Percentiles rank a stretch among this genome's conserved stretches.
phyloP scores from a whole-genome alignment of 2,888 invertebrate species.

The Lasioglossum marginatum region DNA sequence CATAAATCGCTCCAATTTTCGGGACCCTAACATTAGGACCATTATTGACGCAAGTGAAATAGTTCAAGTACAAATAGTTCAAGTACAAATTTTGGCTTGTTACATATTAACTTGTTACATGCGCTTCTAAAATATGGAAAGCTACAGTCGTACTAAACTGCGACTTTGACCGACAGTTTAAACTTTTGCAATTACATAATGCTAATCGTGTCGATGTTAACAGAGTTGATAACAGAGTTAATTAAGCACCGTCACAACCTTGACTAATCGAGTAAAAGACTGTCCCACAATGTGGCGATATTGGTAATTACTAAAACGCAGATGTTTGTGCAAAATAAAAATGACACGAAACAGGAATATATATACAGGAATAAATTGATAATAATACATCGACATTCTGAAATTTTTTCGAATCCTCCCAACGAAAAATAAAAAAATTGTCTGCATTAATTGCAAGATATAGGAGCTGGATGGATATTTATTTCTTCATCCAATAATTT shows the following conservation, averaged over 20 bases:
- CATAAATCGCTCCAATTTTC: background rate
- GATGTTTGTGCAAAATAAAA: background rate
- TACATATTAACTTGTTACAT: background rate
- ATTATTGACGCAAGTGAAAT: background rate
- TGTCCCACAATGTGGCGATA: background rate
- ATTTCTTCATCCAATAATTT: too few species aligned
- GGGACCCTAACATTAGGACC: too few species aligned
- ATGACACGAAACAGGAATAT: too few species aligned
- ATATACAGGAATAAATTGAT: too few species aligned
- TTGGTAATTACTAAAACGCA: background rate
- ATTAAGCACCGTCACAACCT: background rate
- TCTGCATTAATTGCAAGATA: too few species aligned
- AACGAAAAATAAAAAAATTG: too few species aligned
- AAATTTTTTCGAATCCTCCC: too few species aligned
- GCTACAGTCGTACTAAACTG: background rate
- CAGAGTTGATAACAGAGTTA: background rate
- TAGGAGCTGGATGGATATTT: too few species aligned
- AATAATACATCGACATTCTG: too few species aligned
- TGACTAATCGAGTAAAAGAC: background rate
- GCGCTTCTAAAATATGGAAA: too few species aligned
- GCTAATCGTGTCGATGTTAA: background rate
- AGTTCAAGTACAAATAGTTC: too few species aligned
- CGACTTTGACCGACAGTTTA: background rate
- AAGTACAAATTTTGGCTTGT: background rate
- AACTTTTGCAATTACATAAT: background rate